phyloP scores from a whole-genome alignment of 2,888 invertebrate genomes.

The Pachliopta kotzebuea region DNA sequence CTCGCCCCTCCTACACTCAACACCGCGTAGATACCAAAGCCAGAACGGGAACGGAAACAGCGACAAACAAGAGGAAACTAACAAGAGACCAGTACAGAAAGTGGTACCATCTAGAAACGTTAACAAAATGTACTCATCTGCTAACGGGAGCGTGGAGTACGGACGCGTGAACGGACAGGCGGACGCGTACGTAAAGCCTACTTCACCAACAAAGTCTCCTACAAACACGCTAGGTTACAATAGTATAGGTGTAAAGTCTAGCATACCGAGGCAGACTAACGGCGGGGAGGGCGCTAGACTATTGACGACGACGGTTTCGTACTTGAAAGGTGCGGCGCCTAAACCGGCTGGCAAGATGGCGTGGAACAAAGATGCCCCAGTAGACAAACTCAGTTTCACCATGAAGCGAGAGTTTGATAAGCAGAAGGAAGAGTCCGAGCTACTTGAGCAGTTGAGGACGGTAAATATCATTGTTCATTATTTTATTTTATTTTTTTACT shows the following conservation, averaged over 20 bases:
- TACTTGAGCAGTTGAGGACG: constrained; percentile 90
- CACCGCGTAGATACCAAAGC: constrained; percentile 70
- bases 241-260: constrained; percentile 60
- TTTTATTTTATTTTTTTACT: no score
- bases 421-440: constrained; percentile 92
- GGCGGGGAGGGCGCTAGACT: constrained; percentile 72
- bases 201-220: constrained; percentile 83
- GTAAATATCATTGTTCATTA: constrained; percentile 78
- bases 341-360: constrained; percentile 79
- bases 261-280: constrained; percentile 61
- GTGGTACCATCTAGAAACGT: constrained; percentile 88
- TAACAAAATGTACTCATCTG: constrained; percentile 74
- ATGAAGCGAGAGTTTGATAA: constrained; percentile 95
- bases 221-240: constrained; percentile 82
- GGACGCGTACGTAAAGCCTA: constrained; percentile 83
- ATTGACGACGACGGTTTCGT: constrained; percentile 80
- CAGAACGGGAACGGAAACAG: constrained; percentile 64
- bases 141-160: constrained; percentile 68
- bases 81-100: constrained; percentile 88
- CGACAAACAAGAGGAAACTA: constrained; percentile 64
- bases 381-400: constrained; percentile 92
- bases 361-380: constrained; percentile 86
- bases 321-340: constrained; percentile 78
- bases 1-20: constrained; percentile 72
- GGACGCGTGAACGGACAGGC: constrained; percentile 56